Evolutionary conservation across 2,888 invertebrate species (phyloP).

Genomic region (Sthenelais limicola): DNA sequence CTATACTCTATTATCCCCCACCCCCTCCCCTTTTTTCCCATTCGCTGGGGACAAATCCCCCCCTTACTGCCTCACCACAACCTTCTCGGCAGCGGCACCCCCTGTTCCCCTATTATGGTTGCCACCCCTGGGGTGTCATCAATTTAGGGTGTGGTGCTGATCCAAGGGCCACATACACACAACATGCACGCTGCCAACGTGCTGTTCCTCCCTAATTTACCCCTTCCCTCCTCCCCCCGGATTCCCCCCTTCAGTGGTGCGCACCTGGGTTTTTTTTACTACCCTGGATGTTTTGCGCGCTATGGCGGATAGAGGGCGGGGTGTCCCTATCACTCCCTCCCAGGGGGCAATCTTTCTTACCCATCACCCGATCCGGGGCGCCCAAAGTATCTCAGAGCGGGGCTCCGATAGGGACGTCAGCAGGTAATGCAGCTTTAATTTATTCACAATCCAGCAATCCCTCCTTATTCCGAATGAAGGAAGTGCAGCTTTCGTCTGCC

Average conservation of each 20-base stretch:
- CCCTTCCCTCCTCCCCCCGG: not conserved
- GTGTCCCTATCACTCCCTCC: no score
- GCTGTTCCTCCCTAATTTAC: slow-evolving; percentile 15
- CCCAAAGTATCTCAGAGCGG: no score
- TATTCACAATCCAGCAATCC: no score
- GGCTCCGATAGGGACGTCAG: no score
- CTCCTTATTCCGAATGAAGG: no score
- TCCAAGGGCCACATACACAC: slow-evolving; percentile 6
- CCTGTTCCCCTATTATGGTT: slow-evolving; percentile 23
- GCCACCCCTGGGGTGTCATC: slow-evolving; percentile 43
- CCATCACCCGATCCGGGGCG: no score
- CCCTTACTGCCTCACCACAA: not conserved
- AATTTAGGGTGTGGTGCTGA: slow-evolving; percentile 28
- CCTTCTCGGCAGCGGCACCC: slow-evolving; percentile 7
- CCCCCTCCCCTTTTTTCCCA: slow-evolving; percentile 4
- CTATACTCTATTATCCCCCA: not conserved
- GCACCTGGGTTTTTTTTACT: slow-evolving; percentile 76
- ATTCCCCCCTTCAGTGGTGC: not conserved
- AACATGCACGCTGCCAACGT: slow-evolving; percentile 22
- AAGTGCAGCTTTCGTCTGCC: no score
- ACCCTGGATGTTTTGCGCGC: slow-evolving; percentile 8
- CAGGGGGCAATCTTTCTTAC: no score
- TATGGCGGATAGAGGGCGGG: no score
- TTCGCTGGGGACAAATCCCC: not conserved
- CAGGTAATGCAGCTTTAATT: no score